A percentile compares a stretch with the other conserved stretches of the same genome.
Conservation (phyloP, 2,797 vertebrate species). For the Parauchenoglanis ngamensis region DNA sequence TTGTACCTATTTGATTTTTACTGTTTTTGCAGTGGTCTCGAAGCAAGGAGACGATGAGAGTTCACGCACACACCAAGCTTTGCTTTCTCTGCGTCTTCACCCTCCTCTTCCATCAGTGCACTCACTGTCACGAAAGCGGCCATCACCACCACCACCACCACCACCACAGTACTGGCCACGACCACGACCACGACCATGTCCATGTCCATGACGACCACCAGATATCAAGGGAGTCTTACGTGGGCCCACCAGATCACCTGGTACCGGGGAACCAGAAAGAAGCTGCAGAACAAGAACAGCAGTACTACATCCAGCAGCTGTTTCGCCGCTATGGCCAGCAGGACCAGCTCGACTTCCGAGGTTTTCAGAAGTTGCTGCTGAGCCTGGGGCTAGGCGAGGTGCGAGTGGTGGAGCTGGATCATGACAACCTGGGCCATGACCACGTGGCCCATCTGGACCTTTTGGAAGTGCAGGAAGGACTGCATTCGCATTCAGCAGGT, state of each 20-base stretch:
- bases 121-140: slow-evolving; percentile 83
- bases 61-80: slow-evolving; percentile 92
- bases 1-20: slow-evolving; percentile 3
- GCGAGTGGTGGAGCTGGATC: slow-evolving; percentile 85
- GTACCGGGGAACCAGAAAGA: slow-evolving; percentile 66
- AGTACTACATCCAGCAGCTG: slow-evolving; percentile 90
- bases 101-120: slow-evolving; percentile 91
- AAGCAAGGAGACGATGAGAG: slow-evolving; percentile 86
- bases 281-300: slow-evolving; percentile 86
- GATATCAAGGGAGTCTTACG: slow-evolving; percentile 81
- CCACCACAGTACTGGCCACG: slow-evolving; percentile 49
- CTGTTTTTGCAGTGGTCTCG: slow-evolving; percentile 72
- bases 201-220: slow-evolving; percentile 80
- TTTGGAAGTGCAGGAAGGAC: slow-evolving; percentile 86
- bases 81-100: slow-evolving; percentile 97
- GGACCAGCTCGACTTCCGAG: slow-evolving; percentile 87
- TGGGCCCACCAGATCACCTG: slow-evolving; percentile 59
- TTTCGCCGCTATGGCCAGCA: slow-evolving; percentile 89
- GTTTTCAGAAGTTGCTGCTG: slow-evolving; percentile 87
- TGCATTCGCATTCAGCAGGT: slow-evolving; percentile 77
- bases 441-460: slow-evolving; percentile 91
- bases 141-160: slow-evolving; percentile 73
- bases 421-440: slow-evolving; percentile 92
- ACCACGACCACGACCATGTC: slow-evolving; percentile 59
- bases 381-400: slow-evolving; percentile 92